These are phyloP conservation scores for Chromobotia macracanthus DNA, from an alignment of 2,797 vertebrate genomes.

Conservation along the genomic window DNA sequence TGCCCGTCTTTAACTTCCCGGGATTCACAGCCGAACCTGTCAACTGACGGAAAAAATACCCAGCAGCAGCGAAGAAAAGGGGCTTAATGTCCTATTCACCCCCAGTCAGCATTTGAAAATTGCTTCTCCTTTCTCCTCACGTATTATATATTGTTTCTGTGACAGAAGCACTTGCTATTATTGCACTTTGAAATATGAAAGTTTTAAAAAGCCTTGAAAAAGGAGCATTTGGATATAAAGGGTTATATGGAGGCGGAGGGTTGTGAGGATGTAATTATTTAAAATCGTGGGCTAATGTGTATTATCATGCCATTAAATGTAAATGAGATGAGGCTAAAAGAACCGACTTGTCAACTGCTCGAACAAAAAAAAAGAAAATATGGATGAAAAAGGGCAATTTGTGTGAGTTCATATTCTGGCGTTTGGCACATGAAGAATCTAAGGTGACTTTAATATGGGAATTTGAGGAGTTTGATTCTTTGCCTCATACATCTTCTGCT, in stretches of 20 bases:
- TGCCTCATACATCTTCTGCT: background rate
- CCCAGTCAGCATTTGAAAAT: constrained; percentile 89
- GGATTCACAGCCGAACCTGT: constrained; percentile 84
- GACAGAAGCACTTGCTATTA: constrained; percentile 87
- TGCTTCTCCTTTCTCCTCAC: constrained; percentile 85
- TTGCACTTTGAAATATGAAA: constrained; percentile 92
- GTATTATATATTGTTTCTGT: constrained; percentile 98
- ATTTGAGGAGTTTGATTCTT: background rate
- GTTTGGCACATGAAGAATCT: background rate
- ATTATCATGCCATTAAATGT: constrained; percentile 89
- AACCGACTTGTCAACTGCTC: constrained; percentile 73
- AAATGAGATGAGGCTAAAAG: constrained; percentile 84
- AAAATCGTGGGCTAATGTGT: constrained; percentile 94
- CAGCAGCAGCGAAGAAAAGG: constrained; percentile 89
- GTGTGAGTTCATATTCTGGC: background rate
- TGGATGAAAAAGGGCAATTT: constrained; percentile 44
- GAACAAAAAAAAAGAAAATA: constrained; percentile 56
- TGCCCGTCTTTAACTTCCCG: constrained; percentile 84
- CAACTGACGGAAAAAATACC: constrained; percentile 90
- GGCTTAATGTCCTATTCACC: constrained; percentile 98
- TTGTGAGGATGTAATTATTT: constrained; percentile 95
- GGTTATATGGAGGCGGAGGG: constrained; percentile 76
- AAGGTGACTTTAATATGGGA: too few relatives aligned
- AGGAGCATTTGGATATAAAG: constrained; percentile 75
- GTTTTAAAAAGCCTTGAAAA: constrained; percentile 79